Evolutionary conservation across 2,113 vertebrate genomes (phyloP), one percentile per base, ranked within the genome.

Genomic region (Ictidomys tridecemlineatus): DNA sequence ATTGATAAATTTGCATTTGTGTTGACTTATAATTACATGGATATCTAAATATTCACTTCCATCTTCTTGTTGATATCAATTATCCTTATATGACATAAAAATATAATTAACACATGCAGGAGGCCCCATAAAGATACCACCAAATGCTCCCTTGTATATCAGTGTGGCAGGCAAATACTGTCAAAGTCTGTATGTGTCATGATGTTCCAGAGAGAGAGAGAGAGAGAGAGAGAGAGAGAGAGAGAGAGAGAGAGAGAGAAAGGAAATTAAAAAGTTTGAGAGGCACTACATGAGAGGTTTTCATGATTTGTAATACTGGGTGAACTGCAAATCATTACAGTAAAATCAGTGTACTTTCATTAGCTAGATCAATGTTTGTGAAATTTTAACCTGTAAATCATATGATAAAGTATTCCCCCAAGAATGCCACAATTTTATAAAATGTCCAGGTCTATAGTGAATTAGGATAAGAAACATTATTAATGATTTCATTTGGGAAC

Each of bases 401-500:
- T 85, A 94, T 84, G 82, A 77, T 1, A 77, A 93, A 45, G 34
- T 74, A 87, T 37, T n/a, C 24, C 26, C 16, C 20, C 8, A 74
- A 28, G 39, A 65, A 91, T 48, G n/a, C 79, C 26, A 80, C 17
- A 88, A 85, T 80, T 87, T 61, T 83, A 70, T 74, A 67, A 88
- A 93, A 85, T 85, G 17, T 24, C 12, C 37, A 74, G 17, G 2
- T 48, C 24, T 72, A 70, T 39, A 70, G 67, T 72, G 28, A 3
- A 79, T 87, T n/a, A 56, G n/a, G 3, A 20, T 93, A 74, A 61
- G 61, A 73, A 87, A 74, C 51, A 93, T 79, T 76, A 89, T 78
- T 96, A 80, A 22, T 87, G 39, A 85, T 91, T 85, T 89, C 24
- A 80, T 82, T 76, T 91, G 48, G 30, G 30, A 10, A 91, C n/a